Percentiles rank a stretch among this genome's conserved stretches.
phyloP scores from a whole-genome alignment of 2,797 vertebrate species.

The Iguana delicatissima region DNA sequence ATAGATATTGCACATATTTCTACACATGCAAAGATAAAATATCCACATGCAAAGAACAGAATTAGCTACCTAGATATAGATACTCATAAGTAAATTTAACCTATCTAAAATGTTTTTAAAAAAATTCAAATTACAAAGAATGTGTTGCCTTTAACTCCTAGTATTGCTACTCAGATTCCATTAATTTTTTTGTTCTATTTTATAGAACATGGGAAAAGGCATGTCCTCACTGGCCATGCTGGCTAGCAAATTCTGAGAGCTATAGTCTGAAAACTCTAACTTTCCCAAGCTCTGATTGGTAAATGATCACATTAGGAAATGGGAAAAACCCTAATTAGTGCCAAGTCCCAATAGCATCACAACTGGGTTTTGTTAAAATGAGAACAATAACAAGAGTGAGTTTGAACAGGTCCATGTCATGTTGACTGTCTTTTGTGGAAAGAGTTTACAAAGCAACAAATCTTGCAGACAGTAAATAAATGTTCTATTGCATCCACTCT shows the following conservation, averaged over 20 bases:
- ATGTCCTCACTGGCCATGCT: background rate
- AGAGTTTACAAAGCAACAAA: background rate
- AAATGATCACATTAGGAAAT: background rate
- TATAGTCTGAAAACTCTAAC: no score
- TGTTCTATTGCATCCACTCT: background rate
- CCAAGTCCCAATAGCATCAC: background rate
- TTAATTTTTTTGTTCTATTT: background rate
- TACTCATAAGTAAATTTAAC: no score
- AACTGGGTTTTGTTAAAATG: background rate
- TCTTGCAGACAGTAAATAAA: background rate
- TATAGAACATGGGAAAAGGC: background rate
- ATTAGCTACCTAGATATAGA: background rate
- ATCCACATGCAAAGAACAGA: background rate
- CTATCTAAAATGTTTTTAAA: no score
- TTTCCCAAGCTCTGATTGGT: background rate
- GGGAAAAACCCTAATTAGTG: background rate
- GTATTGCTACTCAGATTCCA: background rate
- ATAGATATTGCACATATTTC: constrained; percentile 13
- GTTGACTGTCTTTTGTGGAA: background rate
- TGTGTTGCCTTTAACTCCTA: background rate
- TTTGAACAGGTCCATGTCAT: background rate
- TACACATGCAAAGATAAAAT: background rate
- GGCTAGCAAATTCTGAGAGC: no score
- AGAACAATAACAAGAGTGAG: background rate
- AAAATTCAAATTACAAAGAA: background rate